Conservation (phyloP, 2,797 vertebrate species). For the Melopsittacus undulatus region DNA sequence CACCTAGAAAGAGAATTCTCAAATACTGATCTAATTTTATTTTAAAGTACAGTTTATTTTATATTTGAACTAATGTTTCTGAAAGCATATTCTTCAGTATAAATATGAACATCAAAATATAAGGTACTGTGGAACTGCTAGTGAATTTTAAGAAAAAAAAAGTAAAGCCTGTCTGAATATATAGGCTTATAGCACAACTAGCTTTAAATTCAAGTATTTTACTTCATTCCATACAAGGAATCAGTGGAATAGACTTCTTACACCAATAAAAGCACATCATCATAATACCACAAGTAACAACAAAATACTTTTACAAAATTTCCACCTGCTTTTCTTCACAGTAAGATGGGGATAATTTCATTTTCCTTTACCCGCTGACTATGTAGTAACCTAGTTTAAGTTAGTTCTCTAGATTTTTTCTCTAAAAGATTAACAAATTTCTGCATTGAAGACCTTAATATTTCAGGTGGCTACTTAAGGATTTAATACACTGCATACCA, state of each 20-base stretch:
- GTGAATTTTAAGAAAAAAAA: background rate
- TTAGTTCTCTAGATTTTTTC: background rate
- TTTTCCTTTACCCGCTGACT: background rate
- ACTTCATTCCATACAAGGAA: background rate
- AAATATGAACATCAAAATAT: background rate
- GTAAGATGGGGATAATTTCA: background rate
- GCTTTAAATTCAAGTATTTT: background rate
- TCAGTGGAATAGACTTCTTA: background rate
- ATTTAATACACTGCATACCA: background rate
- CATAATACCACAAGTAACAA: background rate
- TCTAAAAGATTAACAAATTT: background rate
- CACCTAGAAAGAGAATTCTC: background rate
- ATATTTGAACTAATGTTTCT: background rate
- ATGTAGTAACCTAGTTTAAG: background rate
- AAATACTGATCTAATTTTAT: background rate
- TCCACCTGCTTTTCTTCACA: background rate
- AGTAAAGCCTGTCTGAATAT: background rate
- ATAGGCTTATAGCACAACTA: background rate
- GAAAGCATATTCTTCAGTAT: background rate
- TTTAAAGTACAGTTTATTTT: background rate
- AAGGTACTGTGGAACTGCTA: background rate
- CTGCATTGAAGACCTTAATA: background rate
- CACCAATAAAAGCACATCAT: background rate
- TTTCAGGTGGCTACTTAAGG: background rate
- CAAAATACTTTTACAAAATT: background rate